These are phyloP conservation scores for Propsilocerus akamusi DNA, from an alignment of 1,140 invertebrate species.

Conservation along the genomic window DNA sequence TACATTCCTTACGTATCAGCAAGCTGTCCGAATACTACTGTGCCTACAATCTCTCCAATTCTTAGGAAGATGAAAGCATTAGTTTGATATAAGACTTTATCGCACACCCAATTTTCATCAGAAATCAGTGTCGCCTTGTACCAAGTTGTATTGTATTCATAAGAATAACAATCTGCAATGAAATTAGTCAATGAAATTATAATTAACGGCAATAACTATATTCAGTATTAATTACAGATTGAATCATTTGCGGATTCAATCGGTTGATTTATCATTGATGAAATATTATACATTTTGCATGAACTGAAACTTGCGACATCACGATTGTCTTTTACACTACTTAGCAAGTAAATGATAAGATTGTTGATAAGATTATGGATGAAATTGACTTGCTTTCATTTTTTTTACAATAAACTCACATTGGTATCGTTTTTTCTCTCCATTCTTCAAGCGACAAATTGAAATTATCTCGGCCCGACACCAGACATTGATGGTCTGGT, in stretches of 20 bases:
- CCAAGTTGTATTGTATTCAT: slow-evolving; percentile 31
- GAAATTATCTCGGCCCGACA: slow-evolving; percentile 7
- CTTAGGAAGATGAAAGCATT: slow-evolving; percentile 29
- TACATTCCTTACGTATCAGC: slow-evolving; percentile 28
- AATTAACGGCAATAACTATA: not conserved
- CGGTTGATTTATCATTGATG: slow-evolving; percentile 15
- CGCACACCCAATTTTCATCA: slow-evolving; percentile 32
- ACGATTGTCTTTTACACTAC: slow-evolving; percentile 18
- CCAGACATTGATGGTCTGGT: slow-evolving; percentile 8
- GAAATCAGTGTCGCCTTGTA: slow-evolving; percentile 26
- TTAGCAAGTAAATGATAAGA: too few species aligned
- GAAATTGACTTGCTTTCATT: not conserved
- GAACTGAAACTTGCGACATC: slow-evolving; percentile 16
- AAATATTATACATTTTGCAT: slow-evolving; percentile 23
- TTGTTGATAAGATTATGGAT: not conserved
- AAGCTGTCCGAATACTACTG: slow-evolving; percentile 30
- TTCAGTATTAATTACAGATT: slow-evolving; percentile 3
- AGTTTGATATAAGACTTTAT: slow-evolving; percentile 27
- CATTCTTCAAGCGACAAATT: slow-evolving; percentile 7
- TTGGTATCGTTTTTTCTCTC: slow-evolving; percentile 7
- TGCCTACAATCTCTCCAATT: slow-evolving; percentile 29
- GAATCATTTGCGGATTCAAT: not conserved
- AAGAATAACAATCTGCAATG: slow-evolving; percentile 27
- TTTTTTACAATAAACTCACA: slow-evolving; percentile 4
- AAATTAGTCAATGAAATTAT: slow-evolving; percentile 1